A percentile compares a stretch with the other conserved stretches of the same genome.
Evolutionary conservation across 2,888 invertebrate species (phyloP).

Genomic region (Xiphydria camelus): DNA sequence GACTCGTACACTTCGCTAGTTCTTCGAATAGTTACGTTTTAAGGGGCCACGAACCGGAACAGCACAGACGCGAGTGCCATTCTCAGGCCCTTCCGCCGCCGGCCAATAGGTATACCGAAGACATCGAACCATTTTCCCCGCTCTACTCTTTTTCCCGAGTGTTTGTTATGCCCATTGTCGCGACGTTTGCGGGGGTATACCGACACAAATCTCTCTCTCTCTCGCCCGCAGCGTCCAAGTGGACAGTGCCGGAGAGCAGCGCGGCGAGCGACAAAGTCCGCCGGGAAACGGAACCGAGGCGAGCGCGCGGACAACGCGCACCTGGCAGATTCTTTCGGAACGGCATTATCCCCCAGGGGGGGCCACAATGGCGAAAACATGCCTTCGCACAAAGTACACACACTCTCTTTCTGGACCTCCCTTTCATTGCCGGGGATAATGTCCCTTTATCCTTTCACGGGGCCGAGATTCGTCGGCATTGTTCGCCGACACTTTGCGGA

Average conservation of each 20-base stretch:
- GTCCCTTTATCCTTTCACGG: slow-evolving; percentile 42
- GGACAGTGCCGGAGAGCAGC: too few species aligned
- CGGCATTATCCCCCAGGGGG: slow-evolving; percentile 39
- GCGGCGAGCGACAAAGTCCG: background rate
- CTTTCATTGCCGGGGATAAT: slow-evolving; percentile 37
- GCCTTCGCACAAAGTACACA: slow-evolving; percentile 42
- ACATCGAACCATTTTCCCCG: too few species aligned
- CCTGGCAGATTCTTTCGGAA: slow-evolving; percentile 38
- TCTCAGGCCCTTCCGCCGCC: too few species aligned
- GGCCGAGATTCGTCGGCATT: slow-evolving; percentile 36
- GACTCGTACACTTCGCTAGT: too few species aligned
- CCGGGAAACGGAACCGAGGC: background rate
- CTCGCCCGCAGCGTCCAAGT: too few species aligned
- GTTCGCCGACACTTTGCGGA: slow-evolving; percentile 38
- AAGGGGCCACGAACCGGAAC: too few species aligned
- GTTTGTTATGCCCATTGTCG: slow-evolving; percentile 22
- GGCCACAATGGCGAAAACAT: slow-evolving; percentile 43
- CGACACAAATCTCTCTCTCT: too few species aligned
- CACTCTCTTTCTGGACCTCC: slow-evolving; percentile 33
- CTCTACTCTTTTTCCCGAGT: too few species aligned
- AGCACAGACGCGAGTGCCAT: too few species aligned
- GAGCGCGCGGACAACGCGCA: slow-evolving; percentile 13
- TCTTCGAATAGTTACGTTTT: too few species aligned
- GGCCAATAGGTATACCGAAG: too few species aligned
- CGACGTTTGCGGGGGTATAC: slow-evolving; percentile 20